phyloP scores from a whole-genome alignment of 2,797 vertebrate species.

The Tinamus major region DNA sequence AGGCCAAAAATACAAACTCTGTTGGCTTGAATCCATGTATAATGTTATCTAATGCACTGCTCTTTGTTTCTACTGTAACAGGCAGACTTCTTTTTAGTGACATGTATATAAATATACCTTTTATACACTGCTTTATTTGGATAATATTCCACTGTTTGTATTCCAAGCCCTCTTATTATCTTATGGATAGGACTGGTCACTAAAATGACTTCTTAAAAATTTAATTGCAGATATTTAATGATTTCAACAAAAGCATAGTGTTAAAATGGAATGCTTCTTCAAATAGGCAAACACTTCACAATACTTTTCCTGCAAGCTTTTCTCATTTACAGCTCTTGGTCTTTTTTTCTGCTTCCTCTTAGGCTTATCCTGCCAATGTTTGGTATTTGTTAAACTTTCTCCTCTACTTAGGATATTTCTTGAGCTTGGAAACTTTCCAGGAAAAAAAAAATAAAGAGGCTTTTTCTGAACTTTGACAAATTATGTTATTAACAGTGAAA shows the following conservation, averaged over 20 bases:
- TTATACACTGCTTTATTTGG: background rate
- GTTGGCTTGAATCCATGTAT: background rate
- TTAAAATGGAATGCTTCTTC: slow-evolving; percentile 5
- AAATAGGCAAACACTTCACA: background rate
- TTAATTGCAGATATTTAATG: background rate
- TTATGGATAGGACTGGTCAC: background rate
- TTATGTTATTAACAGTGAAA: background rate
- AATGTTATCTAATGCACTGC: background rate
- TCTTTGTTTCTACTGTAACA: background rate
- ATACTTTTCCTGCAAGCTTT: background rate
- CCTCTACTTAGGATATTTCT: background rate
- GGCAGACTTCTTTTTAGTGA: background rate
- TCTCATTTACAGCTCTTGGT: slow-evolving; percentile 9
- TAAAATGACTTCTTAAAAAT: background rate
- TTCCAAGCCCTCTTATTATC: slow-evolving; percentile 5
- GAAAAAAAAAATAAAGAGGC: background rate
- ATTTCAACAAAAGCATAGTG: background rate
- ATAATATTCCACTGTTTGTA: background rate
- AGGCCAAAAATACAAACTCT: background rate
- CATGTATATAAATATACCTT: background rate
- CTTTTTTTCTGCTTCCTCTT: background rate
- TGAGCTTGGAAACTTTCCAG: background rate
- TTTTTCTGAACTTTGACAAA: background rate
- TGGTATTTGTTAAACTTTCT: background rate
- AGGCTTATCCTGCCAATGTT: background rate